phyloP scores from a whole-genome alignment of 2,113 vertebrate species.

The Burhinus oedicnemus region DNA sequence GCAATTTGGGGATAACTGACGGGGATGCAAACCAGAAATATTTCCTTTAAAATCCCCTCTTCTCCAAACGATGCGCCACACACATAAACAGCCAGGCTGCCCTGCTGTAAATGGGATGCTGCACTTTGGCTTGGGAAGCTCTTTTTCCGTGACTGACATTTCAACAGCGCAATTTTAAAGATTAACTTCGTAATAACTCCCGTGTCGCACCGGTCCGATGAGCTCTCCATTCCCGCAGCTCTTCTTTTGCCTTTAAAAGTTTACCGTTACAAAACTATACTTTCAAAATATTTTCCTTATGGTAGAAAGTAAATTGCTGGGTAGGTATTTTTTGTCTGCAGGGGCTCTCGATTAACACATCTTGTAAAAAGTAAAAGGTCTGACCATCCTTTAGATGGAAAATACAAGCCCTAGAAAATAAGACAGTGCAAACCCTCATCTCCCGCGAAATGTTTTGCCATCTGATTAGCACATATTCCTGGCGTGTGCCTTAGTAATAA shows the following conservation, averaged over 20 bases:
- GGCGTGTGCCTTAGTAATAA: not conserved
- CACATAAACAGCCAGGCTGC: not conserved
- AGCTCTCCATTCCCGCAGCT: not conserved
- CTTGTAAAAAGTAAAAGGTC: not conserved
- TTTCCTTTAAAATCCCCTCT: not conserved
- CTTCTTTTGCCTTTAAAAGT: not conserved
- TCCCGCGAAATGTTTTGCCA: not conserved
- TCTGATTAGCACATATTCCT: not conserved
- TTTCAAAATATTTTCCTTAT: not conserved
- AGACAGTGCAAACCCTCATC: not conserved
- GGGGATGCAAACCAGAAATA: not conserved
- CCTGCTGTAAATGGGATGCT: not conserved
- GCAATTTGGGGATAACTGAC: conserved; percentile 18
- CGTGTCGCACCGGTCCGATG: not conserved
- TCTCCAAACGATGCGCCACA: not conserved
- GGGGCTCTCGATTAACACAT: not conserved
- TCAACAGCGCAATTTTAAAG: not conserved
- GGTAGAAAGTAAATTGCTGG: not conserved
- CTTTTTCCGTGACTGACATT: not conserved
- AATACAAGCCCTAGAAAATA: not conserved
- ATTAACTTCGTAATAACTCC: not conserved
- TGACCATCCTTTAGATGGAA: not conserved
- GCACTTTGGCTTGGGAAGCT: not conserved
- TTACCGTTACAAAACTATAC: not conserved
- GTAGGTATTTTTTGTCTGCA: not conserved